These are phyloP conservation scores for Strigops habroptila DNA, from an alignment of 2,113 vertebrate genomes.

Conservation along the genomic window DNA sequence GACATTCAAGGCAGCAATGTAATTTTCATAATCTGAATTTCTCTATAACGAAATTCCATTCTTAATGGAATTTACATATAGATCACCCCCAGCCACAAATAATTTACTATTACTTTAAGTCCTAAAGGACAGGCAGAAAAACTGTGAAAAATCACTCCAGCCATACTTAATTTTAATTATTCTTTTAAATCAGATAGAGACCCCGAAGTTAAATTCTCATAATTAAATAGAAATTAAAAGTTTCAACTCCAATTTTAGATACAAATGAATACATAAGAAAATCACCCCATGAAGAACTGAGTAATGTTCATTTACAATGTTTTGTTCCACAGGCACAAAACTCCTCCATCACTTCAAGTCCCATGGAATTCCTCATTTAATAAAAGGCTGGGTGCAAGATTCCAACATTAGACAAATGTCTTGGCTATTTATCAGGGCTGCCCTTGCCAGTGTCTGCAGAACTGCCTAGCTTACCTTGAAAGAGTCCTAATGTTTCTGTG, in stretches of 20 bases:
- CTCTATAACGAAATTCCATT: conserved; percentile 80
- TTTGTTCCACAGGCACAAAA: neutral
- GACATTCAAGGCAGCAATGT: conserved; percentile 70
- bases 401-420: neutral
- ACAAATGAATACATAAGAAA: conserved; percentile 68
- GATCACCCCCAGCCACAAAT: conserved; percentile 84
- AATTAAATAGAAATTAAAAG: conserved; percentile 87
- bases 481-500: neutral
- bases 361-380: neutral
- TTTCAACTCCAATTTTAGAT: conserved; percentile 79
- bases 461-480: neutral
- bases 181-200: conserved; percentile 88
- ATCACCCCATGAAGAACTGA: conserved; percentile 27
- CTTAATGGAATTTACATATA: conserved; percentile 89
- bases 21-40: conserved; percentile 86
- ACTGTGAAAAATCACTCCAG: conserved; percentile 83
- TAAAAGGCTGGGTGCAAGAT: neutral
- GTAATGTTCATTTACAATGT: neutral
- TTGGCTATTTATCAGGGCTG: neutral
- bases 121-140: conserved; percentile 81
- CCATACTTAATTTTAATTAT: conserved; percentile 96
- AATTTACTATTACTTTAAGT: conserved; percentile 86
- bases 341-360: neutral
- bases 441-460: neutral
- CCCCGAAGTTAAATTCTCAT: conserved; percentile 84